A percentile compares a stretch with the other conserved stretches of the same genome.
Conservation (phyloP, 2,888 invertebrate species). For the Sarcophaga carnaria region DNA sequence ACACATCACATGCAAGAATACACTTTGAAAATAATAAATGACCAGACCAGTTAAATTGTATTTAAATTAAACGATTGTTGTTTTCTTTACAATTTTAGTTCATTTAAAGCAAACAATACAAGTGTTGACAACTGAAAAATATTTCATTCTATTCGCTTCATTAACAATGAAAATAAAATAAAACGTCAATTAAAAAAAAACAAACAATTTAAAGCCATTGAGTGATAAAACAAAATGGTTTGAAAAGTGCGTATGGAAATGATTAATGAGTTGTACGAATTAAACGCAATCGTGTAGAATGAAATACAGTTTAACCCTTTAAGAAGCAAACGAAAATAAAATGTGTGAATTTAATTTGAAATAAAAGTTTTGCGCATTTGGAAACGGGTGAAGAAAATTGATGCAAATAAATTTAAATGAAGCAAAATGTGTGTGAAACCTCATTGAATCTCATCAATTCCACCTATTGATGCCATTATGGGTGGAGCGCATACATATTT, state of each 20-base stretch:
- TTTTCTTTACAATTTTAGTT: not conserved
- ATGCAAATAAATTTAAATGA: too few species aligned
- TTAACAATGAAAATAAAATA: not conserved
- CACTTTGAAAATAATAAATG: slow-evolving; percentile 58
- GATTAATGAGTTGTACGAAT: not conserved
- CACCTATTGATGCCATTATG: too few species aligned
- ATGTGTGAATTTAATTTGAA: not conserved
- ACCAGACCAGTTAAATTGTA: slow-evolving; percentile 10
- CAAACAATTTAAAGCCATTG: not conserved
- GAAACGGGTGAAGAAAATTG: too few species aligned
- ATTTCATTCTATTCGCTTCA: not conserved
- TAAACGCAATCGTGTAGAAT: not conserved
- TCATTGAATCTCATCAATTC: too few species aligned
- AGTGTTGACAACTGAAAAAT: slow-evolving; percentile 57
- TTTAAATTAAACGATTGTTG: slow-evolving; percentile 16
- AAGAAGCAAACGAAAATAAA: not conserved
- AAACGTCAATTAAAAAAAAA: slow-evolving; percentile 24
- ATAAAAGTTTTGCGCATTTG: too few species aligned
- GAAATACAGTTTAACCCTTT: not conserved
- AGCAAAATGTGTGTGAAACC: too few species aligned
- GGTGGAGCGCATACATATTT: too few species aligned
- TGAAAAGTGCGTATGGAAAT: not conserved
- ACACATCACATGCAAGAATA: slow-evolving; percentile 45
- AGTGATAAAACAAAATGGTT: not conserved
- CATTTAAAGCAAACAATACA: slow-evolving; percentile 33